Evolutionary conservation across 2,113 vertebrate genomes (phyloP), one percentile per base, ranked within the genome.

Genomic region (Crotalus helleri): DNA sequence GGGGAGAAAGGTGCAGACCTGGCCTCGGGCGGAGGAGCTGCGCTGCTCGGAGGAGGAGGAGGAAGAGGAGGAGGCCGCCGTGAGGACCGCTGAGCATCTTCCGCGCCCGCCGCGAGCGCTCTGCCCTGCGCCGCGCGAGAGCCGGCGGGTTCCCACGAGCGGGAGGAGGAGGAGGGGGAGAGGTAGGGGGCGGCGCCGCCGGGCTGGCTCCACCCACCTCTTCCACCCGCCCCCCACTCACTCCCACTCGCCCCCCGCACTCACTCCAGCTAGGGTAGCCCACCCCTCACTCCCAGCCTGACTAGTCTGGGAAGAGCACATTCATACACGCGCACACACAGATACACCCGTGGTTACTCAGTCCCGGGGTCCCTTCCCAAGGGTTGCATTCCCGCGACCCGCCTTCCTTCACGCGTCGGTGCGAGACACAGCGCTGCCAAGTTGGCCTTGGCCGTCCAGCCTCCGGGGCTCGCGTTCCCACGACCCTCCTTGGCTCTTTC

Each of bases 121-220:
- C 93, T 53, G 87, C 89, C 93, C 88, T 91, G 87, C 86, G 26
- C 87, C 87, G 19, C 29, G 29, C 49, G 26, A n/a, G 21, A 57
- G 92, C 1, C 53, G 51, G 87, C 87, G 54, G 69, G 86, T 96
- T 94, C 92, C 58, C 64, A 23, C 55, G 87, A 89, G 44, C 89
- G 1, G 57, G 1, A 86, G 87, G 24, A 81, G 88, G 93, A 69
- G 91, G 49, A 7, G 49, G 3, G 3, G 44, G 44, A 46, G 49
- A 8, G 1, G 49, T 93, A 93, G 0, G 92, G 5, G 64, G 64
- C 29, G 64, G 64, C 64, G n/a, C n/a, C 64, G 13, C n/a, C n/a
- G 33, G 13, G 5, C 13, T 74, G 13, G n/a, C 64, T 33, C 64
- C 64, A 7, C 64, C 64, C 64, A 17, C 26, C 24, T 6, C 24